phyloP scores from a whole-genome alignment of 2,888 invertebrate genomes.

The Eucera pruinosa region DNA sequence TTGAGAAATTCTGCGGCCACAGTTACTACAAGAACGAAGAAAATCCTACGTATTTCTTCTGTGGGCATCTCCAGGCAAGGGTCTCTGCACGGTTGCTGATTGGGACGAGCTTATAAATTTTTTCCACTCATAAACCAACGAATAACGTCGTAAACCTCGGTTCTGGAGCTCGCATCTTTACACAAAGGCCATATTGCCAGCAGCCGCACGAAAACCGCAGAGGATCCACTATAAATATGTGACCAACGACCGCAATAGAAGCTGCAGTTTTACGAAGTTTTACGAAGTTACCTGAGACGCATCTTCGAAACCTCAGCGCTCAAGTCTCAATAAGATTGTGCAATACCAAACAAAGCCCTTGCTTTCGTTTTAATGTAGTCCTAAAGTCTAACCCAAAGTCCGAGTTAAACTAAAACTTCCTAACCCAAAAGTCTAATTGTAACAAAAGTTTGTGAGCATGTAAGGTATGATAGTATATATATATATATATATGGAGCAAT shows the following conservation, averaged over 20 bases:
- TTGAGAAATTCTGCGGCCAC: conserved; percentile 39
- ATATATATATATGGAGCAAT: too few species aligned
- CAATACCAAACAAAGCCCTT: too few species aligned
- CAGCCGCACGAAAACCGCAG: conserved; percentile 58
- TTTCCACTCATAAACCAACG: conserved; percentile 50
- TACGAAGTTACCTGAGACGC: conserved; percentile 57
- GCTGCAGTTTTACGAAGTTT: conserved; percentile 47
- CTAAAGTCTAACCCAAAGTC: too few species aligned
- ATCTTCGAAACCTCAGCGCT: too few species aligned
- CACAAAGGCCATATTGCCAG: conserved; percentile 29
- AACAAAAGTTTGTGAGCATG: too few species aligned
- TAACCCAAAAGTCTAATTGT: too few species aligned
- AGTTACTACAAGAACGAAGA: conserved; percentile 28
- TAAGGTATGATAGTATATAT: too few species aligned
- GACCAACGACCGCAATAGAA: conserved; percentile 46
- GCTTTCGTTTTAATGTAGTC: too few species aligned
- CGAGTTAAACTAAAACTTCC: too few species aligned
- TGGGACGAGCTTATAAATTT: conserved; percentile 61
- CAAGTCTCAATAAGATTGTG: too few species aligned
- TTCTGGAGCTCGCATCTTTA: conserved; percentile 11
- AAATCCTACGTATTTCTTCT: conserved; percentile 21
- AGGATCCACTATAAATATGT: conserved; percentile 50
- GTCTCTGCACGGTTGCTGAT: conserved; percentile 34
- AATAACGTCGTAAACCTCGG: conserved; percentile 43
- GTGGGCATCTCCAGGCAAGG: conserved; percentile 1